Base-by-base conservation (phyloP, 2,888 invertebrate genomes). In the Seira musarum region DNA sequence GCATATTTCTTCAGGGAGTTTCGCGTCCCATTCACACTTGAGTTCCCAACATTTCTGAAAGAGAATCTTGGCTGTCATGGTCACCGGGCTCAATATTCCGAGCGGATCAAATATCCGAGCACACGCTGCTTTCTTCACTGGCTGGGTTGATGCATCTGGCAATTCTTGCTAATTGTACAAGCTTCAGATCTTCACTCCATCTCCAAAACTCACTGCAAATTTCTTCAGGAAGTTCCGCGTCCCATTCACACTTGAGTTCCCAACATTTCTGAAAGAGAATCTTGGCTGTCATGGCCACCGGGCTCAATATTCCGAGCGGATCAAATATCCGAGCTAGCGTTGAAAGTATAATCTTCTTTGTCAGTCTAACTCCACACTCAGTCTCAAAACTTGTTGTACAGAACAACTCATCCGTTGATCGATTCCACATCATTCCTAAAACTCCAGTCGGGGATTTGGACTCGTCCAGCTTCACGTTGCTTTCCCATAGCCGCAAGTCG, bases 41-140 rank as follows among this genome's bases (percentile, higher is more conserved):
- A 30, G 3, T 5, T 30, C 30, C 30, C 3, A 30, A 30, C 30
- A 30, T 5, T 30, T 30, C 30, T 2, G 75, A 0, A 75, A 1
- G 0, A 75, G 17, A 5, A 67, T 5, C 25, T 75, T 75, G n/a
- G 22, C 5, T 2, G 8, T 1, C 0, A 75, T 17, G 0, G 30
- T 2, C 1, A 17, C 60, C 8, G 75, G 60, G 13, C 22, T 0
- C 1, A 24, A 15, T 30, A 24, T 66, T 0, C 75, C 75, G 3
- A 75, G 53, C 5, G 75, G 75, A 19, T 75, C 75, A 46, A 40
- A 75, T 17, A 74, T 10, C 6, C 49, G 25, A 1, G 25, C 30
- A 1, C 65, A 13, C 3, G 24, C 30, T 1, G 67, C n/a, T n/a
- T n/a, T n/a, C n/a, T n/a, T n/a, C n/a, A n/a, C n/a, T n/a, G n/a